phyloP scores from a whole-genome alignment of 2,113 vertebrate genomes.

The Lutjanus erythropterus region DNA sequence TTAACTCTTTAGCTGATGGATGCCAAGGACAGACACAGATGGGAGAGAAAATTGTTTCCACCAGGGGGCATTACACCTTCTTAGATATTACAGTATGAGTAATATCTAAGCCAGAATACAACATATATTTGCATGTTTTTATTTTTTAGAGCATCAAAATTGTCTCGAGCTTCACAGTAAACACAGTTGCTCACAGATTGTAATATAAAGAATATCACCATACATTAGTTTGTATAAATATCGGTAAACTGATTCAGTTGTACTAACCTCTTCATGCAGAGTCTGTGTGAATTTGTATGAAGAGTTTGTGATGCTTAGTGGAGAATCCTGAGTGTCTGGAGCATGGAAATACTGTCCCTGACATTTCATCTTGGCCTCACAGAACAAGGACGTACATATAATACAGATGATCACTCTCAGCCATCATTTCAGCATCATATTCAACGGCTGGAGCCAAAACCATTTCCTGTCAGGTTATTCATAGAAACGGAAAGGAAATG shows the following conservation, averaged over 20 bases:
- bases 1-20: conserved; percentile 32
- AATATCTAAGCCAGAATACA: background rate
- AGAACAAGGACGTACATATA: conserved; percentile 43
- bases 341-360: conserved; percentile 43
- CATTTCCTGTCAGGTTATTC: conserved; percentile 87
- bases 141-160: background rate
- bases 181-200: background rate
- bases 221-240: background rate
- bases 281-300: background rate
- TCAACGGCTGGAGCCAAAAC: conserved; percentile 60
- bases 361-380: conserved; percentile 61
- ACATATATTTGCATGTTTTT: background rate
- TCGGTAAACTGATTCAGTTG: background rate
- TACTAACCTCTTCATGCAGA: background rate
- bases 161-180: background rate
- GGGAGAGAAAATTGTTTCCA: background rate
- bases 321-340: conserved; percentile 33
- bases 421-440: conserved; percentile 60
- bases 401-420: conserved; percentile 45
- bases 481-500: conserved; percentile 87
- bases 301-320: conserved; percentile 17
- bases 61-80: conserved; percentile 1
- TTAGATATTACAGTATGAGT: background rate
- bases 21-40: conserved; percentile 25
- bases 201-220: background rate